Percentiles rank a stretch among this genome's conserved stretches.
phyloP scores from a whole-genome alignment of 2,797 vertebrate species.

The Sebastes vulpes region DNA sequence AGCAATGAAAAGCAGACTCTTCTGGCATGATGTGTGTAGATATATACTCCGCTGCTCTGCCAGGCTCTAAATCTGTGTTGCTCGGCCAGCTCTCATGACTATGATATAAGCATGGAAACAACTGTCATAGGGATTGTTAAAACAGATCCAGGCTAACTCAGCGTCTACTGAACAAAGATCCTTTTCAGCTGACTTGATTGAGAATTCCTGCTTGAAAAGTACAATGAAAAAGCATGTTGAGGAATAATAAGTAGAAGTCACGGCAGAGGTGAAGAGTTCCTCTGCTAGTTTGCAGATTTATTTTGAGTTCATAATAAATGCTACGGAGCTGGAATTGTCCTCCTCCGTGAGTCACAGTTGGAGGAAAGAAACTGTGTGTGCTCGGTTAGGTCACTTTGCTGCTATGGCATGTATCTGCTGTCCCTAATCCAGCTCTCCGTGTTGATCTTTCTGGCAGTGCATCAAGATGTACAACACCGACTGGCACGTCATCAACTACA shows the following conservation, averaged over 20 bases:
- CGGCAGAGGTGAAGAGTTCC: background rate
- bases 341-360: background rate
- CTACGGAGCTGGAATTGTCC: background rate
- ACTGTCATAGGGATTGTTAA: constrained; percentile 27
- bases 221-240: constrained; percentile 1
- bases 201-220: constrained; percentile 13
- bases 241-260: background rate
- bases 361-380: background rate
- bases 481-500: constrained; percentile 96
- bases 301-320: background rate
- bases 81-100: constrained; percentile 33
- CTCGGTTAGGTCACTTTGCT: constrained; percentile 1
- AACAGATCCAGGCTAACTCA: constrained; percentile 25
- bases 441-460: constrained; percentile 88
- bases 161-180: constrained; percentile 41
- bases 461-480: constrained; percentile 97
- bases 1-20: constrained; percentile 35
- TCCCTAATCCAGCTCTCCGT: constrained; percentile 57
- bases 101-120: constrained; percentile 17
- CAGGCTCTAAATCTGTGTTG: constrained; percentile 15
- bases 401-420: constrained; percentile 1
- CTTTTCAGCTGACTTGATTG: constrained; percentile 27
- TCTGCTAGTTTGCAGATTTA: background rate
- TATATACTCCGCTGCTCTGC: constrained; percentile 7
- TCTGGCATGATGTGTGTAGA: background rate